Conservation (phyloP, 2,797 vertebrate genomes). For the Trematomus bernacchii region DNA sequence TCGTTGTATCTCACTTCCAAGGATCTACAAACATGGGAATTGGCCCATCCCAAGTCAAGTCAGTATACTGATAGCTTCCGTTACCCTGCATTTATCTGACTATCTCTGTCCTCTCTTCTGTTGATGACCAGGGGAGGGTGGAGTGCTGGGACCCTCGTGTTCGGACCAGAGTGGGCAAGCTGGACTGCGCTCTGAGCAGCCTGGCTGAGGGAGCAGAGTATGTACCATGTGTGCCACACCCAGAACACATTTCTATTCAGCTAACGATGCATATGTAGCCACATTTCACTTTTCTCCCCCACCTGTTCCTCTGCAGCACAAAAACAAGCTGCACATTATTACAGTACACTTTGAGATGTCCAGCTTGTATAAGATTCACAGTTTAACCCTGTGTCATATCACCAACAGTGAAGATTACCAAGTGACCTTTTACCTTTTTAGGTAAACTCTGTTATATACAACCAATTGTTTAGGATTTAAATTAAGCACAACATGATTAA, state of each 20-base stretch:
- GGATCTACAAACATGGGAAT: slow-evolving; percentile 9
- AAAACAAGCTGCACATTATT: slow-evolving; percentile 30
- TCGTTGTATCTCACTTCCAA: slow-evolving; percentile 1
- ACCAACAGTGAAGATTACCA: neutral
- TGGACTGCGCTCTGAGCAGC: slow-evolving; percentile 95
- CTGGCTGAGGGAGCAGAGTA: slow-evolving; percentile 92
- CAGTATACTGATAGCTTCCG: no score
- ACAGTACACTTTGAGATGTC: slow-evolving; percentile 1
- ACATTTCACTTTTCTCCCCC: slow-evolving; percentile 25
- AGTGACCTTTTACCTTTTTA: no score
- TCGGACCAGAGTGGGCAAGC: slow-evolving; percentile 88
- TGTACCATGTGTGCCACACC: slow-evolving; percentile 64
- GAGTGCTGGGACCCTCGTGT: slow-evolving; percentile 98
- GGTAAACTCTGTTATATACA: no score
- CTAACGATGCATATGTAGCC: slow-evolving; percentile 12
- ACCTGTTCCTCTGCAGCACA: slow-evolving; percentile 1
- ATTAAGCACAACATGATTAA: no score
- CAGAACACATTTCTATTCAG: slow-evolving; percentile 17
- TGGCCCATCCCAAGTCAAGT: neutral
- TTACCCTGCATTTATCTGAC: neutral
- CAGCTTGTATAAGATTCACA: neutral
- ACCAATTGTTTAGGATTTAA: no score
- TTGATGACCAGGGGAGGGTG: slow-evolving; percentile 89
- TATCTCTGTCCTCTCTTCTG: neutral
- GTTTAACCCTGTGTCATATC: neutral